Evolutionary conservation across 1,140 invertebrate genomes (phyloP).

Genomic region (Chrysopa pallens): DNA sequence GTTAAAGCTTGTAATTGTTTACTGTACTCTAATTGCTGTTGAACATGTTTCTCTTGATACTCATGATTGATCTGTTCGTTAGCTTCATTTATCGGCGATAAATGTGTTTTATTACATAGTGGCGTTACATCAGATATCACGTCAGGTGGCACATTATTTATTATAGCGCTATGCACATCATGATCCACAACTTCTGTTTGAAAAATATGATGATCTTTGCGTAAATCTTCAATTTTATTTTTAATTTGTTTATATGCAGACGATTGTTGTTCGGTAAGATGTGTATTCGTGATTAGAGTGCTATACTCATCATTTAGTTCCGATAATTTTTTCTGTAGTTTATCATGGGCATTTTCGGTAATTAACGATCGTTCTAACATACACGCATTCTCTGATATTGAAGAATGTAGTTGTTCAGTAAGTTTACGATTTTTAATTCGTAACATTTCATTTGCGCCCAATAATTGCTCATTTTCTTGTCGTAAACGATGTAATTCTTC

Average conservation of each 20-base stretch:
- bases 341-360: conserved; percentile 41
- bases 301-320: conserved; percentile 33
- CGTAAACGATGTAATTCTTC: conserved; percentile 6
- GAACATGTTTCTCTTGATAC: conserved; percentile 41
- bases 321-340: conserved; percentile 41
- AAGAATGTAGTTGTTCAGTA: conserved; percentile 33
- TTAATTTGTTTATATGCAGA: conserved; percentile 32
- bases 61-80: conserved; percentile 9
- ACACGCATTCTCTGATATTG: conserved; percentile 35
- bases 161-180: conserved; percentile 8
- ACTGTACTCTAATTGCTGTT: conserved; percentile 34
- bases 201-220: conserved; percentile 21
- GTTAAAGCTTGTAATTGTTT: conserved; percentile 52
- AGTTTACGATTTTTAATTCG: conserved; percentile 37
- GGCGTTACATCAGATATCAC: conserved; percentile 24
- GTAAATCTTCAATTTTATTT: conserved; percentile 30
- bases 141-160: conserved; percentile 19
- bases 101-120: too few relatives aligned
- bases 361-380: conserved; percentile 40
- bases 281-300: conserved; percentile 32
- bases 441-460: conserved; percentile 25
- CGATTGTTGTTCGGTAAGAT: conserved; percentile 16
- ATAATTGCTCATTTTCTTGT: conserved; percentile 15
- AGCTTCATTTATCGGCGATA: too few relatives aligned
- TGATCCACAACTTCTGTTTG: conserved; percentile 24